Conservation (phyloP, 2,888 invertebrate species). For the Frankliniella fusca region DNA sequence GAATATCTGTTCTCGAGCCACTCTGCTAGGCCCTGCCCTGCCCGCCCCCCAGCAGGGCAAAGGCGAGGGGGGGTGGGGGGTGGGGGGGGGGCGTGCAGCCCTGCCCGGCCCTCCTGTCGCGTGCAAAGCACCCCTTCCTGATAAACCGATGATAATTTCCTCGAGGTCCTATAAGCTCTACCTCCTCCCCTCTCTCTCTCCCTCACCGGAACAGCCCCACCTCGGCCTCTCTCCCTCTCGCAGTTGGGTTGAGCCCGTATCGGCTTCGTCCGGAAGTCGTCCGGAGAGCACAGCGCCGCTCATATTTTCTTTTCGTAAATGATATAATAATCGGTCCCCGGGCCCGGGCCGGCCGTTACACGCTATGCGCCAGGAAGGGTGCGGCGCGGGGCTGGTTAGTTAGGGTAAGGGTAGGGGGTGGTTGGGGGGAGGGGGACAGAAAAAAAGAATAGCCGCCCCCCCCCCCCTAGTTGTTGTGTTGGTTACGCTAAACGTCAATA, state of each 20-base stretch:
- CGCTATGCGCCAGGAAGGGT: not conserved
- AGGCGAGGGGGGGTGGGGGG: not conserved
- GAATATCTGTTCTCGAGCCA: too few relatives aligned
- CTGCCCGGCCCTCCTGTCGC: not conserved
- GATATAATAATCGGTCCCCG: conserved; percentile 11
- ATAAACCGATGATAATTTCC: not conserved
- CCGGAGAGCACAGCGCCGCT: not conserved
- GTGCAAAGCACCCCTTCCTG: not conserved
- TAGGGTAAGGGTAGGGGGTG: not conserved
- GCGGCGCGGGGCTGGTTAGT: not conserved
- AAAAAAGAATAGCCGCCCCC: not conserved
- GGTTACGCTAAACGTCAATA: conserved; percentile 7
- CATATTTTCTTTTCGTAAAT: conserved; percentile 21
- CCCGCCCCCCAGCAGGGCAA: not conserved
- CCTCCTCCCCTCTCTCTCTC: not conserved
- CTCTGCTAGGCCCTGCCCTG: not conserved
- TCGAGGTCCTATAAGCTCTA: too few relatives aligned
- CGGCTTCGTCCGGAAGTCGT: conserved; percentile 8
- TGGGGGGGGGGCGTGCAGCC: not conserved
- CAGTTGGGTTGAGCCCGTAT: not conserved
- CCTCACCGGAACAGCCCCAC: not conserved
- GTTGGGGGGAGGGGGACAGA: not conserved
- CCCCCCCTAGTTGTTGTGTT: not conserved
- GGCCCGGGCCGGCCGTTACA: not conserved
- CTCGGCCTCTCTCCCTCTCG: not conserved